Conservation (phyloP, 2,888 invertebrate species). For the Zaprionus lineosus region DNA sequence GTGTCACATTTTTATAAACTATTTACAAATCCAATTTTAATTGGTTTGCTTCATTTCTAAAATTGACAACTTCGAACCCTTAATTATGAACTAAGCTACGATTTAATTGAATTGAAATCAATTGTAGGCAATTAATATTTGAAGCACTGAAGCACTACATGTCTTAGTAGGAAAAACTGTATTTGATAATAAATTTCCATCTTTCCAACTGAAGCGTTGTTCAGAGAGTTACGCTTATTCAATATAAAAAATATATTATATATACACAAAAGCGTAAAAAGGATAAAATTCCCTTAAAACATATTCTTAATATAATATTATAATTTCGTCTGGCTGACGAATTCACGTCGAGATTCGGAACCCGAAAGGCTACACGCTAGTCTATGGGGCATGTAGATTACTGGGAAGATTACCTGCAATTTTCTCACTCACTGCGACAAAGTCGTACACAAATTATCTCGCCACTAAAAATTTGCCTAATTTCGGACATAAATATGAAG, state of each 20-base stretch:
- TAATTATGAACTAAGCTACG: conserved; percentile 28
- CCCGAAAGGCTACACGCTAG: neutral
- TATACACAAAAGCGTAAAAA: no score
- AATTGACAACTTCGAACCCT: conserved; percentile 20
- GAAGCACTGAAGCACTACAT: no score
- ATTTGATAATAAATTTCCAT: no score
- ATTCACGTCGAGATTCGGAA: neutral
- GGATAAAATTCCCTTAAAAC: no score
- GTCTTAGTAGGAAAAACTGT: no score
- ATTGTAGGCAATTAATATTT: no score
- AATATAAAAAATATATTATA: no score
- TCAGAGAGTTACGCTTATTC: no score
- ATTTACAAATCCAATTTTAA: conserved; percentile 44
- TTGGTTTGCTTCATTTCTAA: conserved; percentile 8
- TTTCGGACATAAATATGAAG: conserved; percentile 80
- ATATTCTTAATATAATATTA: no score
- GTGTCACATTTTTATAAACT: conserved; percentile 67
- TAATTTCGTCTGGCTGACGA: no score
- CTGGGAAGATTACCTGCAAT: conserved; percentile 44
- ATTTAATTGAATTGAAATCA: conserved; percentile 6
- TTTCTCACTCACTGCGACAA: conserved; percentile 78
- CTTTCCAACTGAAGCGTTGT: no score
- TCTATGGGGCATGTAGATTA: conserved; percentile 25
- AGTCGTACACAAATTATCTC: conserved; percentile 81
- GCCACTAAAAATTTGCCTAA: conserved; percentile 81